A percentile compares a stretch with the other conserved stretches of the same genome.
These are phyloP conservation scores for Drosophila kepulauana DNA, from an alignment of 1,140 invertebrate species.

Conservation along the genomic window DNA sequence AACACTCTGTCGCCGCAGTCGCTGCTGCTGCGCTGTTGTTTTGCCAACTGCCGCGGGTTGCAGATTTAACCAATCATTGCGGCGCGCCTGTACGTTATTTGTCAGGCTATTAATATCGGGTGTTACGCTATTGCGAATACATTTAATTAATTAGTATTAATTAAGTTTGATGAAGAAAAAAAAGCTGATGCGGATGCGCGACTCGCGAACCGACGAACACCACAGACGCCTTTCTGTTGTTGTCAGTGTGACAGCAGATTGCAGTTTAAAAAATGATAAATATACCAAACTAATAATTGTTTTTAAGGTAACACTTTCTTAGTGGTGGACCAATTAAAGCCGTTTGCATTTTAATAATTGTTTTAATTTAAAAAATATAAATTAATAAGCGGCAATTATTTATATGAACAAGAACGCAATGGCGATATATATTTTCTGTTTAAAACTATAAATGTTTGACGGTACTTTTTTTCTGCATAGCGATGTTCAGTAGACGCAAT, in stretches of 20 bases:
- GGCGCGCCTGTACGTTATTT: conserved; percentile 21
- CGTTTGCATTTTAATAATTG: no score
- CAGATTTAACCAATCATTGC: conserved; percentile 38
- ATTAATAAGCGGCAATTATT: no score
- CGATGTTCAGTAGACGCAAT: no score
- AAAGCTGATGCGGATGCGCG: conserved; percentile 42
- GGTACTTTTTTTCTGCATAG: no score
- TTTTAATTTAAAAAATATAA: no score
- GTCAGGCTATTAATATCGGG: conserved; percentile 12
- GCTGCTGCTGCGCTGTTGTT: conserved; percentile 15
- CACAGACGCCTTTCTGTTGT: conserved; percentile 52
- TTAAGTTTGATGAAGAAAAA: conserved; percentile 21
- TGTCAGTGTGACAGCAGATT: conserved; percentile 16
- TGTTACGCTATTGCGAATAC: conserved; percentile 14
- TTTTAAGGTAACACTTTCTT: background rate
- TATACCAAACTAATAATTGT: background rate
- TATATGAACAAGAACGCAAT: no score
- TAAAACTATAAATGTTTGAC: no score
- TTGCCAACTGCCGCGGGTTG: conserved; percentile 30
- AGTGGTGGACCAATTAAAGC: background rate
- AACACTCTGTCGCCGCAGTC: conserved; percentile 50
- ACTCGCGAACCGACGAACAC: conserved; percentile 55
- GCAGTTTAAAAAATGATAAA: background rate
- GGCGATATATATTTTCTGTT: no score
- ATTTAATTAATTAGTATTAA: conserved; percentile 45